Base-by-base conservation (phyloP, 2,888 invertebrate species). In the Tridacna crocea region DNA sequence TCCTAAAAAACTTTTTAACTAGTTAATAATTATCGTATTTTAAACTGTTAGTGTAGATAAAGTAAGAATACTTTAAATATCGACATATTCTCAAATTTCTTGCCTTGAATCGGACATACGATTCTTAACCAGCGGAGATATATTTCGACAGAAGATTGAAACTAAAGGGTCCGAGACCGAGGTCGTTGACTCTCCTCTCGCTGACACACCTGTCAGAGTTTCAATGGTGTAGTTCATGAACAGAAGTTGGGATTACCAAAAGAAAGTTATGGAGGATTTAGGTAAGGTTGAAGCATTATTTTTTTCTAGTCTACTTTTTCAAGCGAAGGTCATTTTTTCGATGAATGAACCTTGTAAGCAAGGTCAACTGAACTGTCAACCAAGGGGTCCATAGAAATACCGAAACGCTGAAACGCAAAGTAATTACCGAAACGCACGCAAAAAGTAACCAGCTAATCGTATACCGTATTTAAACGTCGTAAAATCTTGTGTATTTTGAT, bases 221-320 rank as follows among this genome's bases (percentile, higher is more conserved):
- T 65, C 73, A n/a, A 36, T 68, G 60, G 72, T 72, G 63, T 84
- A 73, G 80, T 84, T 80, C 27, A 80, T 84, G 80, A 84, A 51
- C 78, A 78, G 22, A 26, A 72, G 63, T 51, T 66, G 63, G 47
- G 75, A 75, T 55, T 88, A 87, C 74, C 80, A 68, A 75, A 84
- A 82, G 77, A 84, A 80, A 87, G 88, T 89, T 82, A 89, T 89
- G 89, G 89, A 88, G 77, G 89, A 89, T 86, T 84, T 89, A 80
- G 89, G 89, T 89, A 83, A 86, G 68, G 22, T 22, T 10, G 0
- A 8, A 60, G 4, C 13, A 17, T 13, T 10, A 61, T 61, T 22
- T 61, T 61, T 61, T n/a, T 47, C 13, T 70, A 12, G 22, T 2
- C 36, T 36, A 4, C 8, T 36, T 36, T 36, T 36, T 36, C 36